A percentile compares a stretch with the other conserved stretches of the same genome.
These are phyloP conservation scores for Nerophis ophidion DNA, from an alignment of 2,113 vertebrate genomes.

Conservation along the genomic window DNA sequence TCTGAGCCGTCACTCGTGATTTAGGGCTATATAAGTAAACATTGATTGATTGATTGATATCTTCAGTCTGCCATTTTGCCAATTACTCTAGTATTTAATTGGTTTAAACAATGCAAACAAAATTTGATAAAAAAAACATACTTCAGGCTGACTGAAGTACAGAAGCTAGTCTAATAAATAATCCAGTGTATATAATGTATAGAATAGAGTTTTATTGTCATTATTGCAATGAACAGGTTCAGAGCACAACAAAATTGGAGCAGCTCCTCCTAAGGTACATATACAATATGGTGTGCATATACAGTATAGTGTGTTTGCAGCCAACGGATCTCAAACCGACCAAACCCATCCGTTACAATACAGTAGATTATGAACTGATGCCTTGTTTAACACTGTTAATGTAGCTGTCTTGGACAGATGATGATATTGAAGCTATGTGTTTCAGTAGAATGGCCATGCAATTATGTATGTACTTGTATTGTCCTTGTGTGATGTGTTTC, in stretches of 20 bases:
- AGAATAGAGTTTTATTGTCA: too few species aligned
- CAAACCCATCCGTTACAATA: neutral
- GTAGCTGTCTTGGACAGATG: neutral
- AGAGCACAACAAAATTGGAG: too few species aligned
- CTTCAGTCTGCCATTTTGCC: neutral
- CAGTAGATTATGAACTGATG: neutral
- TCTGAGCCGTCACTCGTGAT: too few species aligned
- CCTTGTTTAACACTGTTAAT: neutral
- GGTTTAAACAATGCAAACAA: slow-evolving; percentile 4
- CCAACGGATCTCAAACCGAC: neutral
- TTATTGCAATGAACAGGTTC: too few species aligned
- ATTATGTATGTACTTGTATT: neutral
- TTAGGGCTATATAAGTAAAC: too few species aligned
- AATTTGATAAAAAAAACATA: neutral
- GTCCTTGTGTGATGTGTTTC: slow-evolving; percentile 27
- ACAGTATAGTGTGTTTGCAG: neutral
- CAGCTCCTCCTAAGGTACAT: too few species aligned
- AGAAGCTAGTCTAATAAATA: too few species aligned
- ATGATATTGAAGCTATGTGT: neutral
- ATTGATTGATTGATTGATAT: too few species aligned
- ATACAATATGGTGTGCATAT: too few species aligned
- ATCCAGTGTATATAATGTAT: too few species aligned
- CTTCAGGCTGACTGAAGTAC: neutral
- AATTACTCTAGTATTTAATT: neutral
- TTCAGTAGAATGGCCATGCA: neutral